Percentiles rank a stretch among this genome's conserved stretches.
Conservation (phyloP, 2,888 invertebrate species). For the Tetramorium bicarinatum region DNA sequence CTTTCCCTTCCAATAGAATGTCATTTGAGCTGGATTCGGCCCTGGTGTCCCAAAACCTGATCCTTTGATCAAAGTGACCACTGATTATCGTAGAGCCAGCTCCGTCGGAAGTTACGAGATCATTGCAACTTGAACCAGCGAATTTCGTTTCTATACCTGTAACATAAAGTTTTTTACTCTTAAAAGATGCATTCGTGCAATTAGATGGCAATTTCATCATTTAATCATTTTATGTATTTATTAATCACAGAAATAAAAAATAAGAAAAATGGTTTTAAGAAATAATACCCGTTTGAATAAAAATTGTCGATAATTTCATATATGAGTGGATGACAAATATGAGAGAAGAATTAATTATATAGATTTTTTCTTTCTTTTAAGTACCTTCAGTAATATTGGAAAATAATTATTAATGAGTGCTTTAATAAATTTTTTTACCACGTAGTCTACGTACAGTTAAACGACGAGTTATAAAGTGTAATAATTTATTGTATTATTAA, state of each 20-base stretch:
- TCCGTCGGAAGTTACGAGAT: constrained; percentile 96
- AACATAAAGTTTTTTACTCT: constrained; percentile 67
- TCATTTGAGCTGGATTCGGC: constrained; percentile 95
- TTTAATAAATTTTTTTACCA: constrained; percentile 4
- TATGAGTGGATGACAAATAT: background rate
- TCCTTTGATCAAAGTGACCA: constrained; percentile 98
- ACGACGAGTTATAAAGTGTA: background rate
- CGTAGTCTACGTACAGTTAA: background rate
- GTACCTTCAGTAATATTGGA: background rate
- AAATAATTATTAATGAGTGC: background rate
- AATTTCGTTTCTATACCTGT: constrained; percentile 96
- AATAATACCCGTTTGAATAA: background rate
- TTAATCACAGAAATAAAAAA: background rate
- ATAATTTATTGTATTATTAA: constrained; percentile 1
- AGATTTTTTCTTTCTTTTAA: background rate
- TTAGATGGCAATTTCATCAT: background rate
- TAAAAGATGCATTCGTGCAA: background rate
- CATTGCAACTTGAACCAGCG: constrained; percentile 98
- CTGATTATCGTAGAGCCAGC: constrained; percentile 97
- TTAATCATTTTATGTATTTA: background rate
- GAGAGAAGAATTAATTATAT: background rate
- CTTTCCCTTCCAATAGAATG: constrained; percentile 95
- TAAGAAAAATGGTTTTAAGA: background rate
- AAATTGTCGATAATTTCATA: background rate
- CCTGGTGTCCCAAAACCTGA: constrained; percentile 98